Base-by-base conservation (phyloP, 2,113 vertebrate genomes). In the Microcebus jonahi region DNA sequence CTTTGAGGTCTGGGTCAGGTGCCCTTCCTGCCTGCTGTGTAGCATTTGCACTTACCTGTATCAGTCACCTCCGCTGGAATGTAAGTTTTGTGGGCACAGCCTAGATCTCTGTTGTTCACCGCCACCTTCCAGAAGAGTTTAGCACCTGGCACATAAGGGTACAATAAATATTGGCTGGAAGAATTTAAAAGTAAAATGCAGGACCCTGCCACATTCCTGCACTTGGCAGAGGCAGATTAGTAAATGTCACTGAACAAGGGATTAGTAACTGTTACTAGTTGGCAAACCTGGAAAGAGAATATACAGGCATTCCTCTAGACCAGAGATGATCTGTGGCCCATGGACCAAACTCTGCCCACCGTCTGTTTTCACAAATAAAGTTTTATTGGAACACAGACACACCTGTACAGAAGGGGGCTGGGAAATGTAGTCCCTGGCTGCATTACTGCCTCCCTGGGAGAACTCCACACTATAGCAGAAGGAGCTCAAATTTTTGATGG, bases 341-440 rank as follows among this genome's bases (percentile, higher is more conserved):
- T 5, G 13, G n/a, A 3, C n/a, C 63, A 87, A 65, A 80, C 23
- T 21, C 23, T 21, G 50, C 31, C 59, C 1, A 10, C 17, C 14
- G 7, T 23, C 36, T 59, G 20, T 70, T 83, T 96, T 59, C 77
- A 36, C 18, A 76, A 92, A 80, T 88, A 89, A 93, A 68, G 29
- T 91, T 90, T 89, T 89, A 81, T 95, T 83, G 61, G 59, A 71
- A 94, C 39, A 53, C 50, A 57, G 76, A 82, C 0, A 18, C 11
- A 39, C n/a, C 10, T 17, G 1, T 34, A 50, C 34, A 59, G 12
- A 48, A 81, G 36, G n/a, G 68, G 1, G 0, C 79, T 93, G 86
- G 89, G 87, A 94, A 88, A 85, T 75, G 36, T 53, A 68, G 92
- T 85, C 18, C 12, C 31, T 29, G 76, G 12, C 1, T 80, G 53